Conservation (phyloP, 2,797 vertebrate species). For the Emys orbicularis region DNA sequence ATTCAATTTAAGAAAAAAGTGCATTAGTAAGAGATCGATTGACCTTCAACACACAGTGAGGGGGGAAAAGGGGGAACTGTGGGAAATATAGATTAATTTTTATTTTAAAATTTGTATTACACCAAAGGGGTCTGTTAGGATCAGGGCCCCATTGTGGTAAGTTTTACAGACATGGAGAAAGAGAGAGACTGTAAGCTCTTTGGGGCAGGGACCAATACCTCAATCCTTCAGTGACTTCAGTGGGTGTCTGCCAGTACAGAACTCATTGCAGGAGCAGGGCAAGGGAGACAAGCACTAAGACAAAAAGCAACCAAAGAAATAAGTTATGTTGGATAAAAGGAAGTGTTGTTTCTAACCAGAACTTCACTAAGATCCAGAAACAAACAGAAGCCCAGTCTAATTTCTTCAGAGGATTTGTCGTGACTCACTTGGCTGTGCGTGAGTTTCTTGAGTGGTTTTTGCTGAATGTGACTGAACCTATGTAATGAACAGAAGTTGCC, state of each 20-base stretch:
- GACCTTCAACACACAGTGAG: not conserved
- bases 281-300: not conserved
- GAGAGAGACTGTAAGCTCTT: not conserved
- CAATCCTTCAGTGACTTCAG: not conserved
- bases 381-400: not conserved
- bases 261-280: too few species aligned
- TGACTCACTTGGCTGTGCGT: not conserved
- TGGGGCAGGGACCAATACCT: not conserved
- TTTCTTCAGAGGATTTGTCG: not conserved
- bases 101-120: not conserved
- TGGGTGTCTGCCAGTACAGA: not conserved
- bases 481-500: not conserved
- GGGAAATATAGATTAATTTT: not conserved
- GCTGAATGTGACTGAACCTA: not conserved
- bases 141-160: not conserved
- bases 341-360: not conserved
- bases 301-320: not conserved
- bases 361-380: not conserved
- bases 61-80: not conserved
- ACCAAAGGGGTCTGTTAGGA: not conserved
- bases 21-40: not conserved
- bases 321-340: not conserved
- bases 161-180: not conserved
- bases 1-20: not conserved
- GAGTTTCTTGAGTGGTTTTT: not conserved